Evolutionary conservation across 2,797 vertebrate species (phyloP).

Genomic region (Glossophaga mutica): DNA sequence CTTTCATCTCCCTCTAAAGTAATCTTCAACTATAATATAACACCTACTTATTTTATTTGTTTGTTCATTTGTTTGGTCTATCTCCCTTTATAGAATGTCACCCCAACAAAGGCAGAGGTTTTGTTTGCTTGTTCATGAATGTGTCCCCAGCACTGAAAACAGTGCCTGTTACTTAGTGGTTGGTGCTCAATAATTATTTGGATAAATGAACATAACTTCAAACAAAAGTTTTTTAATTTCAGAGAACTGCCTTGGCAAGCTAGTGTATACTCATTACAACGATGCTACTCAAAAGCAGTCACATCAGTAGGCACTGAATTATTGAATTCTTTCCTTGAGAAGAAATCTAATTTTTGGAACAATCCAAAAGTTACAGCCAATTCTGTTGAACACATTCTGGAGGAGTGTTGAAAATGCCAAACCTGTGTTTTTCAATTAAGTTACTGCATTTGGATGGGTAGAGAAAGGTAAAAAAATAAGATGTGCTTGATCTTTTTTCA

Average conservation of each 20-base stretch:
- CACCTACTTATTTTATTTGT: neutral
- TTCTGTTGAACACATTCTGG: neutral
- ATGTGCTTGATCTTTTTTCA: slow-evolving; percentile 33
- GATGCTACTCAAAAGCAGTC: neutral
- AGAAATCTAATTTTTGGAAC: neutral
- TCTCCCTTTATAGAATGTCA: neutral
- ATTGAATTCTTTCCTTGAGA: slow-evolving; percentile 12
- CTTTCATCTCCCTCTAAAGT: neutral
- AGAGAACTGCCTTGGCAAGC: neutral
- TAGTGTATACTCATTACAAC: neutral
- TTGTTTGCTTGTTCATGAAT: neutral
- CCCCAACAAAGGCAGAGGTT: neutral
- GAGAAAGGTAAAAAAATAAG: neutral
- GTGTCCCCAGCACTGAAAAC: neutral
- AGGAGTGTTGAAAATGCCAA: slow-evolving; percentile 32
- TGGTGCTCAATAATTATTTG: neutral
- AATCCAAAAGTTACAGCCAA: slow-evolving; percentile 11
- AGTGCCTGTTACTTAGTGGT: neutral
- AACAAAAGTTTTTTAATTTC: neutral
- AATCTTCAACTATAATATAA: neutral
- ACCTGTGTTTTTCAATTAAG: neutral
- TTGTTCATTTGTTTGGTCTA: neutral
- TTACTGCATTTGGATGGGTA: neutral
- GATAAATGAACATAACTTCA: neutral
- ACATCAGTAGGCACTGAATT: neutral